These are phyloP conservation scores for Halesus radiatus DNA, from an alignment of 1,140 invertebrate species.

Conservation along the genomic window DNA sequence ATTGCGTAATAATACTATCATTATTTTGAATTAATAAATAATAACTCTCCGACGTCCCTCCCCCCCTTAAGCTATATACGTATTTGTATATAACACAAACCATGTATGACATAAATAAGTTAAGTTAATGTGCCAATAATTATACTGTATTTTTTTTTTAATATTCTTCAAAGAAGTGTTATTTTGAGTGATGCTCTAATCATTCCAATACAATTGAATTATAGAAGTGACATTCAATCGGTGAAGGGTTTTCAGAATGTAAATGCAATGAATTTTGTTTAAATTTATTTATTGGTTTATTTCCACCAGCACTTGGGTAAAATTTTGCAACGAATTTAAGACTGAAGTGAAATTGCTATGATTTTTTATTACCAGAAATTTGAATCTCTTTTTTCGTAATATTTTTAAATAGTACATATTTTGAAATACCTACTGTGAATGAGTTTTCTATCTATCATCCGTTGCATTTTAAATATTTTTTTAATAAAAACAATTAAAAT, in stretches of 20 bases:
- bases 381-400: too few species aligned
- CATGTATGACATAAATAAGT: slow-evolving; percentile 18
- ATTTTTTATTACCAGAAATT: too few species aligned
- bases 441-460: too few species aligned
- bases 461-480: too few species aligned
- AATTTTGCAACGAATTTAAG: slow-evolving; percentile 14
- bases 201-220: background rate
- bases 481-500: too few species aligned
- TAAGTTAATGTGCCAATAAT: slow-evolving; percentile 1
- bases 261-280: background rate
- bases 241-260: background rate
- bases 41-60: too few species aligned
- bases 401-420: too few species aligned
- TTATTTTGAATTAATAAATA: too few species aligned
- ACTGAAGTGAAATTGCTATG: slow-evolving; percentile 19
- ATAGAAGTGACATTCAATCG: too few species aligned
- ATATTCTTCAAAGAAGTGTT: background rate
- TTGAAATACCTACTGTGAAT: too few species aligned
- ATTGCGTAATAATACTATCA: too few species aligned
- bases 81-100: slow-evolving; percentile 24
- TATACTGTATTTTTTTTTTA: background rate
- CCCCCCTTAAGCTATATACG: background rate
- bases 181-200: background rate
- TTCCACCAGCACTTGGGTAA: background rate
- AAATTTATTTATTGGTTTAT: background rate